These are phyloP conservation scores for Pagetopsis macropterus DNA, from an alignment of 2,797 vertebrate species.

Conservation along the genomic window DNA sequence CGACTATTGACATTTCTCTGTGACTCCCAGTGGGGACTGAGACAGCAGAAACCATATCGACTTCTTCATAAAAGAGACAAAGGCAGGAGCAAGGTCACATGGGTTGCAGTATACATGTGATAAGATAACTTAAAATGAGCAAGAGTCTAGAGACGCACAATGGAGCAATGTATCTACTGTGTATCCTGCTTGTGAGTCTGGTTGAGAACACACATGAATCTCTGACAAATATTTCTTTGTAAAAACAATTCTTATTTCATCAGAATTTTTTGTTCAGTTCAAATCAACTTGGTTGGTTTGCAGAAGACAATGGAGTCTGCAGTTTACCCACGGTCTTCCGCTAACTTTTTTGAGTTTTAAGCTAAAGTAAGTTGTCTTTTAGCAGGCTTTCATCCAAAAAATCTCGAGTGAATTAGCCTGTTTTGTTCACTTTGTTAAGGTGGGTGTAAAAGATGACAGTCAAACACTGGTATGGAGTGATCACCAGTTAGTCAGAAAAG, in stretches of 20 bases:
- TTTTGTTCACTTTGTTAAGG: background rate
- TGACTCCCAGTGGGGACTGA: constrained; percentile 25
- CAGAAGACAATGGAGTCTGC: background rate
- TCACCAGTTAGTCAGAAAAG: background rate
- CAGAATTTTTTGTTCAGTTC: background rate
- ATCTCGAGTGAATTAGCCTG: background rate
- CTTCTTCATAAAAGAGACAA: constrained; percentile 21
- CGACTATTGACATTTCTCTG: constrained; percentile 48
- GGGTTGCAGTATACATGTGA: constrained; percentile 5
- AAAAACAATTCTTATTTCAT: background rate
- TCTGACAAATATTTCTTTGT: background rate
- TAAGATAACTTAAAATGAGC: too few relatives aligned
- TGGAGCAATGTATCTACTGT: background rate
- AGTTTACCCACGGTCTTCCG: background rate
- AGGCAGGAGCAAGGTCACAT: constrained; percentile 17
- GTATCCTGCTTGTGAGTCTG: background rate
- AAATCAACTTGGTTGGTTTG: background rate
- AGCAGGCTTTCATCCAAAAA: background rate
- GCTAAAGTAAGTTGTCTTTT: background rate
- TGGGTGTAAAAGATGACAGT: background rate
- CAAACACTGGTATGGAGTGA: background rate
- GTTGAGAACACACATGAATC: constrained; percentile 9
- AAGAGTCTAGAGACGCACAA: background rate
- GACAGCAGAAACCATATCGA: constrained; percentile 26
- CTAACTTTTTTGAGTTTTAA: background rate